phyloP scores from a whole-genome alignment of 2,113 vertebrate species.

The Sclerurus mexicanus region DNA sequence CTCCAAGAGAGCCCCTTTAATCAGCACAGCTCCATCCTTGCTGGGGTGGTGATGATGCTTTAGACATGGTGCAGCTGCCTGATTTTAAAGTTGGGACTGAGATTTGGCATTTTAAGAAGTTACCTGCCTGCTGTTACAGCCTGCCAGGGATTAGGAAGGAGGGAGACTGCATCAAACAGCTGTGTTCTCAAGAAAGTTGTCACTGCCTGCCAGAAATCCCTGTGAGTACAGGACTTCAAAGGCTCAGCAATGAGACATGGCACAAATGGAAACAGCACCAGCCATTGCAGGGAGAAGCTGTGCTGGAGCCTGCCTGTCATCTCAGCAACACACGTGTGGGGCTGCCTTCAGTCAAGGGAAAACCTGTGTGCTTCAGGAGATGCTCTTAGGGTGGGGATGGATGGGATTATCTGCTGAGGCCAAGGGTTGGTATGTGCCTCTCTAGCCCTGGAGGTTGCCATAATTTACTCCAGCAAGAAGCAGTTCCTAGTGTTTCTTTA shows the following conservation, averaged over 20 bases:
- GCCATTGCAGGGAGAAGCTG: neutral
- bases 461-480: neutral
- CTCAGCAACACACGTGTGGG: neutral
- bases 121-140: neutral
- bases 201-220: neutral
- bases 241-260: neutral
- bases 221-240: neutral
- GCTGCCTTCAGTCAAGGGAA: neutral
- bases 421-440: neutral
- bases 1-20: neutral
- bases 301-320: neutral
- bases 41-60: neutral
- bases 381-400: neutral
- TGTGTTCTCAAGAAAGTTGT: neutral
- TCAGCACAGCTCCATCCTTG: fast-evolving
- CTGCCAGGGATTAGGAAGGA: neutral
- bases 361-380: neutral
- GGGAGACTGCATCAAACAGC: neutral
- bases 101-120: neutral
- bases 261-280: neutral
- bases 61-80: neutral
- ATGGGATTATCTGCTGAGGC: neutral
- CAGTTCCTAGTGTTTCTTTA: neutral
- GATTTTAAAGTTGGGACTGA: neutral
- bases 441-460: neutral